Evolutionary conservation across 2,113 vertebrate genomes (phyloP).

Genomic region (Pithys albifrons): DNA sequence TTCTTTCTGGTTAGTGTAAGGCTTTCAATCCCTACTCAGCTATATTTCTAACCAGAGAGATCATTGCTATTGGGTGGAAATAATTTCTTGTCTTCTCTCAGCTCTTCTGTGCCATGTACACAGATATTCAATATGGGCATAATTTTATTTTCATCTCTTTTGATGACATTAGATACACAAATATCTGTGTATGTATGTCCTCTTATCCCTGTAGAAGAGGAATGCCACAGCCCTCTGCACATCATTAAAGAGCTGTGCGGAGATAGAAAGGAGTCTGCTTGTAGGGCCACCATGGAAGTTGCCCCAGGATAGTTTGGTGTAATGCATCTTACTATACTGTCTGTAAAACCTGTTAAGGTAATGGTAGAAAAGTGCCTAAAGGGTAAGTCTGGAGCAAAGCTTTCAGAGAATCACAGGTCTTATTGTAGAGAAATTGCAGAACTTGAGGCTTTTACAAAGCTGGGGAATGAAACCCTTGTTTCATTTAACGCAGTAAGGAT

Average conservation of each 20-base stretch:
- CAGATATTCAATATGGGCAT: not conserved
- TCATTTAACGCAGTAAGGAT: not conserved
- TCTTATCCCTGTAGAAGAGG: not conserved
- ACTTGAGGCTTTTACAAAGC: not conserved
- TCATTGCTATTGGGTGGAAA: not conserved
- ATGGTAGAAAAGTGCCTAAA: not conserved
- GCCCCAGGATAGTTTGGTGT: not conserved
- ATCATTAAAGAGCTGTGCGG: not conserved
- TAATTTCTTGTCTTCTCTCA: not conserved
- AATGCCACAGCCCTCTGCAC: not conserved
- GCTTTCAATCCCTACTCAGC: not conserved
- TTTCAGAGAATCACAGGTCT: not conserved
- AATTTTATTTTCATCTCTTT: not conserved
- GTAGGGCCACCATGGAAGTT: fast-evolving
- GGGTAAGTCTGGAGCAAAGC: not conserved
- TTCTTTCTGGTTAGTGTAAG: not conserved
- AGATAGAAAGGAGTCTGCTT: not conserved
- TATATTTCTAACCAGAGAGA: not conserved
- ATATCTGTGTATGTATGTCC: not conserved
- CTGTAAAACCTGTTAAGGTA: not conserved
- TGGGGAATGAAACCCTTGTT: not conserved
- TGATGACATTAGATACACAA: not conserved
- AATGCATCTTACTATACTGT: not conserved
- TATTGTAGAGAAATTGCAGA: not conserved
- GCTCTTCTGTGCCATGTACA: not conserved